Percentiles rank a stretch among this genome's conserved stretches.
phyloP scores from a whole-genome alignment of 2,797 vertebrate genomes.

The Calcarius lapponicus region DNA sequence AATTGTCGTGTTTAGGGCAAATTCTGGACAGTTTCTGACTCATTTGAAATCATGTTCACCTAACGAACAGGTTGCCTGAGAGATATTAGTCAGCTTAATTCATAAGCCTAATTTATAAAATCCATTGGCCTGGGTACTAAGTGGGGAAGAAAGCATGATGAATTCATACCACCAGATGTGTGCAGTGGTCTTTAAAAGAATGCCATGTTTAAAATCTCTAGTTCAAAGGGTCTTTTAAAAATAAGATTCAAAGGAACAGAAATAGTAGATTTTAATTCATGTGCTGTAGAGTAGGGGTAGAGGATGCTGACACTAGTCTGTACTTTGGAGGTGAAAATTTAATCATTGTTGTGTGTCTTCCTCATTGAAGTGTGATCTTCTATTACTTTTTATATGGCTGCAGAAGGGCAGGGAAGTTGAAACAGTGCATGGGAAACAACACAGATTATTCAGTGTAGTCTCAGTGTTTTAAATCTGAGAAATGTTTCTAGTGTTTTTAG shows the following conservation, averaged over 20 bases:
- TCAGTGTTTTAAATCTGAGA: neutral
- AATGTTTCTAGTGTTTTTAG: neutral
- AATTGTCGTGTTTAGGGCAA: neutral
- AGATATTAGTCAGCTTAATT: neutral
- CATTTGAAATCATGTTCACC: neutral
- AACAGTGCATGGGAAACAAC: neutral
- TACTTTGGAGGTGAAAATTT: neutral
- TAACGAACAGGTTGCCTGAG: neutral
- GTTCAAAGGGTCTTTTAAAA: neutral
- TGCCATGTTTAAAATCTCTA: neutral
- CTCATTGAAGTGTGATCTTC: neutral
- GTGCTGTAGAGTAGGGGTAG: neutral
- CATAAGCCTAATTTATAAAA: neutral
- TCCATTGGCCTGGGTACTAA: neutral
- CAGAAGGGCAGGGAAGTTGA: neutral
- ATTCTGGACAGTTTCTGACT: neutral
- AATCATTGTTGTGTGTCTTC: neutral
- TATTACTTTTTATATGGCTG: neutral
- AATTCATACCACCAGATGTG: neutral
- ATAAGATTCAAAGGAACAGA: neutral
- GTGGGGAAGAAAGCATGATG: neutral
- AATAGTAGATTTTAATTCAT: neutral
- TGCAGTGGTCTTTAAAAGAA: neutral
- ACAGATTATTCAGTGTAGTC: neutral
- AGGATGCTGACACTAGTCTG: neutral